These are phyloP conservation scores for Caradrina kadenii DNA, from an alignment of 2,888 invertebrate genomes.

Conservation along the genomic window DNA sequence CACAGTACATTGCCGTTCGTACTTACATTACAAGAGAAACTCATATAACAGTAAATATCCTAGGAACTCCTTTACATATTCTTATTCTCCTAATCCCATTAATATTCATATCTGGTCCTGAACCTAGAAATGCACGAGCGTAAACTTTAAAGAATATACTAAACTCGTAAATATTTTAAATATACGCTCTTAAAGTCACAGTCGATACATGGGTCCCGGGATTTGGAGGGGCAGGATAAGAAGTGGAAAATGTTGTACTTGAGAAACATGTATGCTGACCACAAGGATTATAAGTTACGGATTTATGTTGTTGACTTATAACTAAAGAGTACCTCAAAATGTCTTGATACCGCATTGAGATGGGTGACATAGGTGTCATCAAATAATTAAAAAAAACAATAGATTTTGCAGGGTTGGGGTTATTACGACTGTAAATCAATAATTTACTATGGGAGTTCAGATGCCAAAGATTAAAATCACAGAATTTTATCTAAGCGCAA, in stretches of 20 bases:
- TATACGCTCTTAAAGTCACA: slow-evolving; percentile 66
- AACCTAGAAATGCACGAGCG: slow-evolving; percentile 56
- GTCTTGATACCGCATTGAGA: too few species aligned
- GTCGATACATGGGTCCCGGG: slow-evolving; percentile 57
- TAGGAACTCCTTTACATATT: slow-evolving; percentile 37
- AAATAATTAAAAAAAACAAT: too few species aligned
- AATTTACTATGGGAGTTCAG: too few species aligned
- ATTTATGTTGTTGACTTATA: too few species aligned
- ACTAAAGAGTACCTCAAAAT: too few species aligned
- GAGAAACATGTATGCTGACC: background rate
- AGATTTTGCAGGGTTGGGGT: too few species aligned
- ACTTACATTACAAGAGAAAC: slow-evolving; percentile 16
- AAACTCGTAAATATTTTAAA: slow-evolving; percentile 70
- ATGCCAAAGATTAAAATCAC: too few species aligned
- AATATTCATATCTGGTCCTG: slow-evolving; percentile 59
- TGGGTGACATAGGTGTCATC: too few species aligned
- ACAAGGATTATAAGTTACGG: background rate
- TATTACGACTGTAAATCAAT: too few species aligned
- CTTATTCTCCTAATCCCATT: slow-evolving; percentile 52
- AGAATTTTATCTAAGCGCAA: too few species aligned
- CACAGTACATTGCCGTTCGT: background rate
- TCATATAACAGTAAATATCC: slow-evolving; percentile 35
- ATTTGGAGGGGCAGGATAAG: slow-evolving; percentile 49
- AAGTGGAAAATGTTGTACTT: background rate
- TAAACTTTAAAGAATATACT: slow-evolving; percentile 65